Conservation (phyloP, 2,888 invertebrate genomes). For the Eupelmus urozonus region DNA sequence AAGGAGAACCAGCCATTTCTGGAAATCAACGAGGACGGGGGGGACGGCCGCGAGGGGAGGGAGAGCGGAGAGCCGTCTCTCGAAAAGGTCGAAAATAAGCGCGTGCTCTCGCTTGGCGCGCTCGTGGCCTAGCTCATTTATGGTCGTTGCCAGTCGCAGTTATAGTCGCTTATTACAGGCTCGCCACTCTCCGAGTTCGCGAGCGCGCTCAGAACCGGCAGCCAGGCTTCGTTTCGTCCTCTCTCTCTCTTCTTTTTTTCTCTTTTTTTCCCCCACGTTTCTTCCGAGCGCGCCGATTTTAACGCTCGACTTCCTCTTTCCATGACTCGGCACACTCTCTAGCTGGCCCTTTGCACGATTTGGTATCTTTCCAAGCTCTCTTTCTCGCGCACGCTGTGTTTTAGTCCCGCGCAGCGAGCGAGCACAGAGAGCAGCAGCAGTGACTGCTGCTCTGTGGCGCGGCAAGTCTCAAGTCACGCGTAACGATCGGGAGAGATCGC, state of each 20-base stretch:
- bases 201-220: not conserved
- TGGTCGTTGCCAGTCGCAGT: conserved; percentile 49
- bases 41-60: not conserved
- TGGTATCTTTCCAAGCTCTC: conserved; percentile 34
- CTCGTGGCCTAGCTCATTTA: conserved; percentile 34
- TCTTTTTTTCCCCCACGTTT: conserved; percentile 3
- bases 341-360: conserved; percentile 43
- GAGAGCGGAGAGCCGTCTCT: not conserved
- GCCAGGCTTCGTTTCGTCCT: not conserved
- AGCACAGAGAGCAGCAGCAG: conserved; percentile 1
- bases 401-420: not conserved
- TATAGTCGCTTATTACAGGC: conserved; percentile 65
- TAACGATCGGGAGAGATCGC: conserved; percentile 67
- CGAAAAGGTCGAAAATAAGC: conserved; percentile 41
- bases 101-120: not conserved
- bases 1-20: conserved; percentile 33
- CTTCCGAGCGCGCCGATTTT: conserved; percentile 35
- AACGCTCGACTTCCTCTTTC: conserved; percentile 37
- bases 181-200: conserved; percentile 49
- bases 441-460: not conserved
- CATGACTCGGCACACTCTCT: conserved; percentile 35
- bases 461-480: conserved; percentile 65
- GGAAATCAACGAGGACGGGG: conserved; percentile 43
- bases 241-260: not conserved
- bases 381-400: no score